Evolutionary conservation across 92 coral and sea anemone species (phyloP), one percentile per base, ranked within the genome.

Genomic region (Phymanthus crucifer): DNA sequence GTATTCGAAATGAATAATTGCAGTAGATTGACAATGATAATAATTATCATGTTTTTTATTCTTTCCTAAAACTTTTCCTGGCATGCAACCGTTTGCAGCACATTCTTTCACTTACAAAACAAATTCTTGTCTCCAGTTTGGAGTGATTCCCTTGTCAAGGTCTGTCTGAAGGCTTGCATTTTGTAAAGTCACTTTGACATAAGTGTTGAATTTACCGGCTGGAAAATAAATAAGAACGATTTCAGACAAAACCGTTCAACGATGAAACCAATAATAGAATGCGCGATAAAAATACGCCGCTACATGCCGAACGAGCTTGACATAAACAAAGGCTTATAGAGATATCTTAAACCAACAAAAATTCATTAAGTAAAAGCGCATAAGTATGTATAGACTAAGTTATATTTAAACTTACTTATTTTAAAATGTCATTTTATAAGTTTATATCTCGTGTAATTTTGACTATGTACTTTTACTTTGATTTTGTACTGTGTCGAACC

Each of bases 121-220:
- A 73, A 96, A 89, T 58, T 96, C 99, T 72, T 96, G 92, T 31
- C 89, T 91, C 98, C 98, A 96, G 0, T 85, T 78, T 23, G 99
- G 99, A 38, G 94, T 67, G 18, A 27, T 11, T 19, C 99, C 99
- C 54, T 86, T 92, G 70, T 70, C 90, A 10, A 89, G 74, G 21
- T 89, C 99, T 23, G 99, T 90, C 68, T 93, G 95, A 54, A 94
- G 83, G 10, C 93, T 76, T 33, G 94, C 98, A 91, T 93, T 91
- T 57, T 96, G 96, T 57, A 96, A 90, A 72, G 83, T 73, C 33
- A 92, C 91, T 70, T 89, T 90, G 13, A 93, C 96, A 81, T 89
- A 96, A 32, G 96, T 82, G 80, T 87, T 91, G 54, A 71, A 79
- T 78, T 91, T 91, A 7, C 91, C 99, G 93, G 34, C 29, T 61